Percentiles rank a stretch among this genome's conserved stretches.
Evolutionary conservation across 2,113 vertebrate genomes (phyloP).

Genomic region (Dromas ardeola): DNA sequence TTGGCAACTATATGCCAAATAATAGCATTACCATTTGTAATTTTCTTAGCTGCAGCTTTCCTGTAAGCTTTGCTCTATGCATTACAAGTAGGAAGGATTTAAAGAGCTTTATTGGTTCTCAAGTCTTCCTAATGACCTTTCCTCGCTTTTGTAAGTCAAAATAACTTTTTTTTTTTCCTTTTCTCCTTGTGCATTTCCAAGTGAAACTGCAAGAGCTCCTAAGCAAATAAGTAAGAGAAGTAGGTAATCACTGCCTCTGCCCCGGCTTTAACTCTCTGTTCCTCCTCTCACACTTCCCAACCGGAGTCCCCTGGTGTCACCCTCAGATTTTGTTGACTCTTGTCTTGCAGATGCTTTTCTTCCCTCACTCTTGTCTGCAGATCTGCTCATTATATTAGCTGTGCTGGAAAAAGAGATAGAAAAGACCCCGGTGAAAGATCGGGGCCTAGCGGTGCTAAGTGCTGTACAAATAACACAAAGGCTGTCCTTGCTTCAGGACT

Average conservation of each 20-base stretch:
- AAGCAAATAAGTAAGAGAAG: constrained; percentile 12
- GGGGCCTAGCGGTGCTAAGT: not conserved
- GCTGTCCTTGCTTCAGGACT: constrained; percentile 41
- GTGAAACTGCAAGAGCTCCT: constrained; percentile 4
- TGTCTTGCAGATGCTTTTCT: constrained; percentile 25
- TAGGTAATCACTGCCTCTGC: not conserved
- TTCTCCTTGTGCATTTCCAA: constrained; percentile 26
- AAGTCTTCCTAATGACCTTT: constrained; percentile 67
- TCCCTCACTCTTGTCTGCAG: not conserved
- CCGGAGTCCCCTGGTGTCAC: not conserved
- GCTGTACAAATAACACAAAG: constrained; percentile 64
- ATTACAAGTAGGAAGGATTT: constrained; percentile 69
- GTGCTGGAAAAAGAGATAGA: constrained; percentile 27
- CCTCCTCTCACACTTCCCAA: not conserved
- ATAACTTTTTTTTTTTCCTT: constrained; percentile 21
- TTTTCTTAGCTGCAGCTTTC: constrained; percentile 73
- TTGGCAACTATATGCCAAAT: constrained; percentile 77
- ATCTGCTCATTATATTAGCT: constrained; percentile 24
- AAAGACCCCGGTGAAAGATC: not conserved
- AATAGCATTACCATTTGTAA: constrained; percentile 78
- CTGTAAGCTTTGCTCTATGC: constrained; percentile 65
- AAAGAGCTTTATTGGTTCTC: constrained; percentile 64
- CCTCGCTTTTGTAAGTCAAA: constrained; percentile 46
- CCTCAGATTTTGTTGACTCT: constrained; percentile 33
- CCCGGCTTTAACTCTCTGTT: not conserved